phyloP scores from a whole-genome alignment of 92 coral and sea anemone genomes.

The Scolanthus callimorphus region DNA sequence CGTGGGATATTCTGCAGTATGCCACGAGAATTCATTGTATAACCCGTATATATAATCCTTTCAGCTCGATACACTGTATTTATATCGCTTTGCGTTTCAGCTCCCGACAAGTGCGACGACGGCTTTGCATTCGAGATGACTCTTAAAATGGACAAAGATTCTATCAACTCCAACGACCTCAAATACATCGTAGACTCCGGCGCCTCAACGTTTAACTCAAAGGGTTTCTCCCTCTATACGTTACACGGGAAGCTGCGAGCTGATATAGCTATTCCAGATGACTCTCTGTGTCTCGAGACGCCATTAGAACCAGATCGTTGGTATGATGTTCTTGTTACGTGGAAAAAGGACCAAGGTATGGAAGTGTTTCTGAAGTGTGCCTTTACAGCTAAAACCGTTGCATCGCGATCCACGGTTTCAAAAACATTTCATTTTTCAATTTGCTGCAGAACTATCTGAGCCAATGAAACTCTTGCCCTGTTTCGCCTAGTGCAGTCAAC shows the following conservation, averaged over 20 bases:
- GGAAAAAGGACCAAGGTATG: constrained; percentile 82
- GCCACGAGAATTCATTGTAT: too few relatives aligned
- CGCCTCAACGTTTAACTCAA: constrained; percentile 94
- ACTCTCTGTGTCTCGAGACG: constrained; percentile 76
- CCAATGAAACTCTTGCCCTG: too few relatives aligned
- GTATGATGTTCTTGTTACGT: constrained; percentile 90
- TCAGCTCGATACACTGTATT: too few relatives aligned
- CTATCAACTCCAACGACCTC: constrained; percentile 57
- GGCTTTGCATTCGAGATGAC: constrained; percentile 97
- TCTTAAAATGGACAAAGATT: constrained; percentile 66
- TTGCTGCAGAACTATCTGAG: too few relatives aligned
- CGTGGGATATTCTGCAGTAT: too few relatives aligned
- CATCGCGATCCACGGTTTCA: too few relatives aligned
- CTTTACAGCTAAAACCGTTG: too few relatives aligned
- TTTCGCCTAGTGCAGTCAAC: too few relatives aligned
- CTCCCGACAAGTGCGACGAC: constrained; percentile 82
- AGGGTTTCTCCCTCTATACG: constrained; percentile 89
- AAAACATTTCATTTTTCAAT: too few relatives aligned
- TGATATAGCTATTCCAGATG: constrained; percentile 84
- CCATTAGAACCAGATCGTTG: constrained; percentile 73
- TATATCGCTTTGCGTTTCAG: too few relatives aligned
- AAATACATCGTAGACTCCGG: constrained; percentile 92
- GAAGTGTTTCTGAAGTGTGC: too few relatives aligned
- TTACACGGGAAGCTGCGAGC: constrained; percentile 82
- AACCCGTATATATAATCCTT: too few relatives aligned